Evolutionary conservation across 2,113 vertebrate genomes (phyloP).

Genomic region (human): GRCh38 chr3:28164001-28164500

Average conservation of each 20-base stretch:
- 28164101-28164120: neutral
- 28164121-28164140: neutral
- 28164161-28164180: neutral
- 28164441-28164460: neutral
- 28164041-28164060: neutral
- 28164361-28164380: neutral
- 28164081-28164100: neutral
- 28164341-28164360: neutral
- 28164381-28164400: too few relatives aligned
- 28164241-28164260: neutral
- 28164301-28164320: neutral
- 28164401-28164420: too few relatives aligned
- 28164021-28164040: neutral
- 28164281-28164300: neutral
- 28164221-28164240: neutral
- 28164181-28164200: neutral
- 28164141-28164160: neutral
- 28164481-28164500: neutral
- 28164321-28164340: neutral
- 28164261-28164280: neutral
- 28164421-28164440: too few relatives aligned
- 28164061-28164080: neutral
- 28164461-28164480: neutral
- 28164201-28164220: neutral
- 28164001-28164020: neutral